phyloP scores from a whole-genome alignment of 1,140 invertebrate genomes.

The Halictus rubicundus region DNA sequence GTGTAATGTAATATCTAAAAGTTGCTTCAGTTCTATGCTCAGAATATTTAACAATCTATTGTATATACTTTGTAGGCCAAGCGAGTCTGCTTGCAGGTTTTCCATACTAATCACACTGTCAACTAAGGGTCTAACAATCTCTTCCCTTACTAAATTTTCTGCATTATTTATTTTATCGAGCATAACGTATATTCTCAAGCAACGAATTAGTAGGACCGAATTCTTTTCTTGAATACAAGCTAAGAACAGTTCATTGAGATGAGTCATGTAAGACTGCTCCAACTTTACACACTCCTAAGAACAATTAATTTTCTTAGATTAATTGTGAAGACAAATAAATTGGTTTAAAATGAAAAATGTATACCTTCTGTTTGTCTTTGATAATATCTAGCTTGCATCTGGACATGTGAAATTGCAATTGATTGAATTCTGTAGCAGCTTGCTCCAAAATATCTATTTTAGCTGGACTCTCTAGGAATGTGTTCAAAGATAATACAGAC shows the following conservation, averaged over 20 bases:
- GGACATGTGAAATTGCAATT: constrained; percentile 87
- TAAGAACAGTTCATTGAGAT: constrained; percentile 84
- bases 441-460: constrained; percentile 84
- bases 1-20: constrained; percentile 83
- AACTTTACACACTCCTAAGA: constrained; percentile 44
- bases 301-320: constrained; percentile 19
- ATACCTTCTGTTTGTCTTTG: constrained; percentile 65
- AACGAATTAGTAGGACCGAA: constrained; percentile 82
- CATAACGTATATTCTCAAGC: constrained; percentile 85
- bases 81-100: constrained; percentile 85
- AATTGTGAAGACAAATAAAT: neutral
- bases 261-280: constrained; percentile 70
- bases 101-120: constrained; percentile 88
- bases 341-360: constrained; percentile 2
- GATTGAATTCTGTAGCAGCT: constrained; percentile 88
- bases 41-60: constrained; percentile 87
- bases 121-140: constrained; percentile 87
- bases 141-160: constrained; percentile 86
- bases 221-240: constrained; percentile 82
- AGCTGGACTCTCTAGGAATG: constrained; percentile 75
- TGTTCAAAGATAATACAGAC: constrained; percentile 79
- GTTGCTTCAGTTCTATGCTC: constrained; percentile 83
- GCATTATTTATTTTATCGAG: constrained; percentile 86
- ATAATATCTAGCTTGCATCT: constrained; percentile 83
- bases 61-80: constrained; percentile 88